Evolutionary conservation across 1,140 invertebrate genomes (phyloP).

Genomic region (Arion vulgaris): DNA sequence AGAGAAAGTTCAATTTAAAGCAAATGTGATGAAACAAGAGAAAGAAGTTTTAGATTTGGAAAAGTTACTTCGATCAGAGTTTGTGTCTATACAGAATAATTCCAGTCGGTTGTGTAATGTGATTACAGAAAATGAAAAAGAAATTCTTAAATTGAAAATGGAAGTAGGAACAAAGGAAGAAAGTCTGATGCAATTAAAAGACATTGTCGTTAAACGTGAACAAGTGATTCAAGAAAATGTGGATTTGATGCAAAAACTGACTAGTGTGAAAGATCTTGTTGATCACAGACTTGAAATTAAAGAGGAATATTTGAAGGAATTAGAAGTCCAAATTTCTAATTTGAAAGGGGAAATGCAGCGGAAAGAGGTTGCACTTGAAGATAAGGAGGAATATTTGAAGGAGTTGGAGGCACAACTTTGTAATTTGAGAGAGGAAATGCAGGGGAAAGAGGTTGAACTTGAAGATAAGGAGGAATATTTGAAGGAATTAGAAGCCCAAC

Average conservation of each 20-base stretch:
- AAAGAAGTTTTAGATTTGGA: constrained; percentile 27
- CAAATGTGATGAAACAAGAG: constrained; percentile 19
- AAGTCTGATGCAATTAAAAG: constrained; percentile 31
- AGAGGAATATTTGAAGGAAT: constrained; percentile 56
- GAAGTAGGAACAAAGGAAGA: constrained; percentile 34
- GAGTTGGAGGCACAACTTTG: constrained; percentile 47
- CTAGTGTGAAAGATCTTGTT: neutral
- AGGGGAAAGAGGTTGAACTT: constrained; percentile 40
- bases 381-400: constrained; percentile 57
- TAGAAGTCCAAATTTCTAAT: constrained; percentile 46
- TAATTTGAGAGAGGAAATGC: constrained; percentile 47
- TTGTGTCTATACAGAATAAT: too few species aligned
- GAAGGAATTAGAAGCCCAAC: constrained; percentile 47
- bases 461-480: constrained; percentile 57
- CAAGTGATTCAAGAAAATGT: constrained; percentile 22
- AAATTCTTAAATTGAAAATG: constrained; percentile 2
- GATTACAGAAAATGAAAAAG: constrained; percentile 5
- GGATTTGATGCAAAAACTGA: constrained; percentile 6
- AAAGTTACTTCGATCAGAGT: neutral
- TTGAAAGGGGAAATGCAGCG: constrained; percentile 46
- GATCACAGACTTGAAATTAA: constrained; percentile 39
- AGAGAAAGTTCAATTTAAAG: constrained; percentile 48
- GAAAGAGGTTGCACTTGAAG: constrained; percentile 16
- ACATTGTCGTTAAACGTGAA: constrained; percentile 9
- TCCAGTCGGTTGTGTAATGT: neutral